Percentiles rank a stretch among this genome's conserved stretches.
Conservation (phyloP, 2,113 vertebrate genomes). For the Chrysemys picta region DNA sequence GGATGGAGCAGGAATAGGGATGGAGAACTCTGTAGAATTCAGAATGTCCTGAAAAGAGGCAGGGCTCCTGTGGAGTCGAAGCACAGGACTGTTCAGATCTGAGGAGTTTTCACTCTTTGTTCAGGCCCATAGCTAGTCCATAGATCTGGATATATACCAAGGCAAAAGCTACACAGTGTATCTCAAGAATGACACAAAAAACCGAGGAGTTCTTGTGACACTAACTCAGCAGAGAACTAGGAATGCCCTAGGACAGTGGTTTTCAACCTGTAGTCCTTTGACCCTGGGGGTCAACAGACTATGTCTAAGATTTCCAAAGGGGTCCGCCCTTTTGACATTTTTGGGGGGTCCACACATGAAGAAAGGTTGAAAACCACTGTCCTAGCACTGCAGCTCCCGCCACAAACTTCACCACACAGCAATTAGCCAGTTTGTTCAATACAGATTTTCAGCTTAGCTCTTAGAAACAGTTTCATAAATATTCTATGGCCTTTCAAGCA, state of each 20-base stretch:
- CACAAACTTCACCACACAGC: neutral
- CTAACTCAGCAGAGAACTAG: neutral
- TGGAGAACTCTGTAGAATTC: neutral
- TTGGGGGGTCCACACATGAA: too few relatives aligned
- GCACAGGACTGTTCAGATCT: neutral
- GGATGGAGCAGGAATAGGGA: neutral
- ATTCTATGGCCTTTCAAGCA: constrained; percentile 76
- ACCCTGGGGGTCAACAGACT: too few relatives aligned
- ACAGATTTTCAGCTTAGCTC: constrained; percentile 8
- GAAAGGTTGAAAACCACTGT: neutral
- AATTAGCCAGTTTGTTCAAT: constrained; percentile 9
- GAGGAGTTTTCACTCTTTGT: neutral
- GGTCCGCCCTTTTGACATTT: too few relatives aligned
- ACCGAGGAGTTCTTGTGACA: too few relatives aligned
- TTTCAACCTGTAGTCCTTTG: too few relatives aligned
- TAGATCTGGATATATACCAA: neutral
- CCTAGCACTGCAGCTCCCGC: neutral
- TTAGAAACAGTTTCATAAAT: constrained; percentile 77
- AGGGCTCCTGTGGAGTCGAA: neutral
- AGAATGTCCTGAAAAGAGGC: neutral
- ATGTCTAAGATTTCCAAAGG: too few relatives aligned
- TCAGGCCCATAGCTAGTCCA: neutral
- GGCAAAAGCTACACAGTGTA: neutral
- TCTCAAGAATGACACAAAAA: neutral
- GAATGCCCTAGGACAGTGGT: neutral